Base-by-base conservation (phyloP, 2,888 invertebrate species). In the Dyspetes luteomarginatus region DNA sequence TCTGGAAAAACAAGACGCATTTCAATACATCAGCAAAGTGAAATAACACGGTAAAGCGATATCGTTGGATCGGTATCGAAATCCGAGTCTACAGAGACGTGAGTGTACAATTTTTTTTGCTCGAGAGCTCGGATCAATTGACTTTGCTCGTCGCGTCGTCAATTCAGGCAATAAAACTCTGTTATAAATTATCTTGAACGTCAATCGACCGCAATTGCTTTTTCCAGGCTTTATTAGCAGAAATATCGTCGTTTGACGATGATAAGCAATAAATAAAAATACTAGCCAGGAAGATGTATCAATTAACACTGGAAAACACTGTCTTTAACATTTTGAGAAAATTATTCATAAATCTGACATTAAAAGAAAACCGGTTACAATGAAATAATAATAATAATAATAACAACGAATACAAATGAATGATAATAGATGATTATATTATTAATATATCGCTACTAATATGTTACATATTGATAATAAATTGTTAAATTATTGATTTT, bases 121-220 rank as follows among this genome's bases (percentile, higher is more conserved):
- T 4, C 15, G 9, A 19, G 36, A 41, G 30, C n/a, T 58, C 26
- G 43, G 19, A 68, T 52, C 55, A 68, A 36, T 78, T 56, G 17
- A 41, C 43, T 15, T 28, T 50, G 7, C 24, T 55, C 50, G n/a
- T 19, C 7, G 4, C 48, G 48, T 45, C 58, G 17, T 19, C 2
- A 17, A 58, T 58, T 50, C 22, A 19, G 7, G 9, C 55, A 62
- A 75, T 62, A 19, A 71, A 75, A 56, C 50, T 75, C 12, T 15
- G 12, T 4, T 9, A 17, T 4, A n/a, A 24, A 56, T 12, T 45
- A 52, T 48, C 55, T 72, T 67, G 65, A 71, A 30, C 36, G 4
- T 24, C 65, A 65, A 80, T 80, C 52, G 26, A 72, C 15, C 5
- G 9, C 48, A 75, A 80, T 80, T 75, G 60, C 19, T 55, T 19